Conservation (phyloP, 1,140 invertebrate genomes). For the Orchesella cincta region DNA sequence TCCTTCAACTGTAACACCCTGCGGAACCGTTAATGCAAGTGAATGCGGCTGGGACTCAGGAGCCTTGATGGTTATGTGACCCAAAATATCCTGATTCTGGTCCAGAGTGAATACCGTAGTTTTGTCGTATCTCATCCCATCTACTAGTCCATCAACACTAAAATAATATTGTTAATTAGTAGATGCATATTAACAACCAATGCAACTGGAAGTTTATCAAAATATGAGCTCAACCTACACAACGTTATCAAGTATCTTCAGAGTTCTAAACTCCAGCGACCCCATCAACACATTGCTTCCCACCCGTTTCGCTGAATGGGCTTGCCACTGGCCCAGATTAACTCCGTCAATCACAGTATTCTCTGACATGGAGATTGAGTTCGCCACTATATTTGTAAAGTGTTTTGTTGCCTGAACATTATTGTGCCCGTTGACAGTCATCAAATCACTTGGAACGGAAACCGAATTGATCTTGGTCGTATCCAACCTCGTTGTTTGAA, state of each 20-base stretch:
- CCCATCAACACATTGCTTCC: neutral
- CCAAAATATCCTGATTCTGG: neutral
- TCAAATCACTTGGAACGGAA: neutral
- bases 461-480: neutral
- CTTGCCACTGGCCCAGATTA: neutral
- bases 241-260: neutral
- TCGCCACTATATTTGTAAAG: neutral
- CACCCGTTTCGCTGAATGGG: neutral
- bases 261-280: neutral
- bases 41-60: neutral
- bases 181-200: too few relatives aligned
- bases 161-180: neutral
- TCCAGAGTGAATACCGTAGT: neutral
- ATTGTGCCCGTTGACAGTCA: neutral
- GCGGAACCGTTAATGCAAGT: neutral
- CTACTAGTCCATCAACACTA: neutral
- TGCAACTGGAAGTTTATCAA: too few relatives aligned
- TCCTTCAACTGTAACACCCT: neutral
- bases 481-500: neutral
- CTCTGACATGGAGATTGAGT: neutral
- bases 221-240: too few relatives aligned
- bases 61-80: neutral
- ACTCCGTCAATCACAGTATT: slow-evolving; percentile 10
- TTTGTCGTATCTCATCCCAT: neutral
- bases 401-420: neutral